Conservation (phyloP, 2,888 invertebrate species). For the Drosophila fungiperda region DNA sequence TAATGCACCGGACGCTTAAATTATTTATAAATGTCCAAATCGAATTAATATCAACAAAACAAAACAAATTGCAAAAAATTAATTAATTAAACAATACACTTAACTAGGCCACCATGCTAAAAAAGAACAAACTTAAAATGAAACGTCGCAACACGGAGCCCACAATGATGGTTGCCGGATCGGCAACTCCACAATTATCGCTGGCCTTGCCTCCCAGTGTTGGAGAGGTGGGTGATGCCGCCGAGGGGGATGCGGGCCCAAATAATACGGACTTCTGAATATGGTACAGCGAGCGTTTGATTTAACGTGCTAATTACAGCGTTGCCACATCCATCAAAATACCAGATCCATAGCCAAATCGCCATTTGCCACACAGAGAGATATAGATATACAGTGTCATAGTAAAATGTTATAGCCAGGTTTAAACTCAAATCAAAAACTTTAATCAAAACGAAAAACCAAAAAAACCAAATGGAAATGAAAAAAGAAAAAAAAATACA, state of each 20-base stretch:
- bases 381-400: conserved; percentile 26
- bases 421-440: conserved; percentile 70
- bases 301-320: conserved; percentile 86
- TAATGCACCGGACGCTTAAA: conserved; percentile 83
- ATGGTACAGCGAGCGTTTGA: conserved; percentile 90
- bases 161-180: conserved; percentile 87
- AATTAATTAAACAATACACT: conserved; percentile 79
- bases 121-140: conserved; percentile 98
- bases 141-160: conserved; percentile 97
- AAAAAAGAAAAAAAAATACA: conserved; percentile 26
- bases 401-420: conserved; percentile 37
- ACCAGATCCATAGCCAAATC: conserved; percentile 20
- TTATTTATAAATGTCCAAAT: conserved; percentile 19
- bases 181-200: conserved; percentile 85
- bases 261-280: conserved; percentile 88
- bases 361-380: neutral
- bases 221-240: conserved; percentile 78
- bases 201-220: conserved; percentile 84
- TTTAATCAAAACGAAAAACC: conserved; percentile 57
- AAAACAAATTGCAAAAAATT: conserved; percentile 13
- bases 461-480: neutral
- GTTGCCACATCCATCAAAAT: conserved; percentile 24
- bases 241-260: conserved; percentile 82
- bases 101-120: conserved; percentile 98
- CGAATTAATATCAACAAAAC: conserved; percentile 13